These are phyloP conservation scores for Adelphocoris suturalis DNA, from an alignment of 2,888 invertebrate species.

Conservation along the genomic window DNA sequence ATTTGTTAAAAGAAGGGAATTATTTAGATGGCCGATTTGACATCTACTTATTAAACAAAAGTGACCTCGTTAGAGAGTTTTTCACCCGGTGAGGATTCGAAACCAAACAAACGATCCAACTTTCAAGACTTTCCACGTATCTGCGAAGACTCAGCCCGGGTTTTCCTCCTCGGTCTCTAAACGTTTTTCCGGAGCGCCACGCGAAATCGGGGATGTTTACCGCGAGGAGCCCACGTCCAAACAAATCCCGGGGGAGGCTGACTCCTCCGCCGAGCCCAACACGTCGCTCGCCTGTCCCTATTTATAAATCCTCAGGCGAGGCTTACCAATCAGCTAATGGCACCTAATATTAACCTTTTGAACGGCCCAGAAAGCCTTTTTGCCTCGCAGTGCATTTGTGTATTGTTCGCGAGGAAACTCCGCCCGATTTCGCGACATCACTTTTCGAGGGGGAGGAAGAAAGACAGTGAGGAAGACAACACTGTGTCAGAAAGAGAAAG, in stretches of 20 bases:
- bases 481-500: background rate
- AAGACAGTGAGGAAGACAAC: background rate
- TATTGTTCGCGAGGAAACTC: background rate
- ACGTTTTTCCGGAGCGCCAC: constrained; percentile 13
- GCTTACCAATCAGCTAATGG: constrained; percentile 63
- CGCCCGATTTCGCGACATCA: background rate
- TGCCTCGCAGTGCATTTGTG: background rate
- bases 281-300: constrained; percentile 54
- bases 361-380: constrained; percentile 45
- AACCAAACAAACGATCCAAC: background rate
- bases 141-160: background rate
- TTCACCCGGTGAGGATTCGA: background rate
- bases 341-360: constrained; percentile 60
- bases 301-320: constrained; percentile 63
- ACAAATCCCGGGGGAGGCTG: constrained; percentile 48
- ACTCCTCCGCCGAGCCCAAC: constrained; percentile 16
- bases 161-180: constrained; percentile 18
- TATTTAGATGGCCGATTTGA: too few relatives aligned
- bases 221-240: constrained; percentile 23
- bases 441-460: background rate
- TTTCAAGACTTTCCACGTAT: background rate
- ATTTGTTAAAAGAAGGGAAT: too few relatives aligned
- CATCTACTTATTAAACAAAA: too few relatives aligned
- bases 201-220: constrained; percentile 53
- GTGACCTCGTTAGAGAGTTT: too few relatives aligned